Conservation (phyloP, 2,113 vertebrate species). For the Falcunculus frontatus region DNA sequence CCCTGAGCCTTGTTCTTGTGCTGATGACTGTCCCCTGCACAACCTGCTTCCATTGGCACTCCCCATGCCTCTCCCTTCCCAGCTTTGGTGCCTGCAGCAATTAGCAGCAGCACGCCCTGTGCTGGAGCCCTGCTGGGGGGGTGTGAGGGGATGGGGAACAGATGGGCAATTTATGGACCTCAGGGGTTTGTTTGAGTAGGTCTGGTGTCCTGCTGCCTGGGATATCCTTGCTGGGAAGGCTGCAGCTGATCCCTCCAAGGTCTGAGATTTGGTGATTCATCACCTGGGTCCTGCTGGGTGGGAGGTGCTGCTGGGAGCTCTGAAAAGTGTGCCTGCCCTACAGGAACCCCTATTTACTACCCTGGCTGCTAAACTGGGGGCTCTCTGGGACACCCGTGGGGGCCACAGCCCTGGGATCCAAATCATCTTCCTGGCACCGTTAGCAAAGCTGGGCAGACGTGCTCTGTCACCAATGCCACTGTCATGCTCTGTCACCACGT, state of each 20-base stretch:
- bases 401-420: background rate
- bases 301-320: background rate
- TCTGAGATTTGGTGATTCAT: background rate
- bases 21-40: background rate
- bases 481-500: background rate
- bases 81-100: background rate
- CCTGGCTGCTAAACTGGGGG: background rate
- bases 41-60: background rate
- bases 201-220: background rate
- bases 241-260: background rate
- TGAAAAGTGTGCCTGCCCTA: background rate
- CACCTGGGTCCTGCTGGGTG: background rate
- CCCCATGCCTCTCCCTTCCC: background rate
- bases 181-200: background rate
- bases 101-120: rapidly evolving
- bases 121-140: background rate
- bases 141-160: background rate
- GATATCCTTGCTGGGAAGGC: background rate
- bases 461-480: rapidly evolving
- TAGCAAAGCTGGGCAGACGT: rapidly evolving
- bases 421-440: background rate
- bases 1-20: background rate
- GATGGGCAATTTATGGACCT: rapidly evolving
- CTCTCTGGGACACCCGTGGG: background rate
- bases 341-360: background rate